phyloP scores from a whole-genome alignment of 2,888 invertebrate species.

The Ectropis crepuscularia region DNA sequence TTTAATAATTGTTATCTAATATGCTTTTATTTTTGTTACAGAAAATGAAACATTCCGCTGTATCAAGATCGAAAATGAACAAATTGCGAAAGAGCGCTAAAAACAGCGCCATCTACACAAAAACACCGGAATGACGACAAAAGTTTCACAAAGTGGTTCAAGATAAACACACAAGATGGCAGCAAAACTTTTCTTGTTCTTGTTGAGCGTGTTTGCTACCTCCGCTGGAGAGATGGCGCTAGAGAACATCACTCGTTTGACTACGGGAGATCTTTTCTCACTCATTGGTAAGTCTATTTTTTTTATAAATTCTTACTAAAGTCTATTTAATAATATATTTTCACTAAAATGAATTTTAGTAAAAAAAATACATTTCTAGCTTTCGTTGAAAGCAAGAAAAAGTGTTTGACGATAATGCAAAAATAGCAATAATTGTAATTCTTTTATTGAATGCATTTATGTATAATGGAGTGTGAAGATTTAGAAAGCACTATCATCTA shows the following conservation, averaged over 20 bases:
- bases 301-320: neutral
- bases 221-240: conserved; percentile 70
- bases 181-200: conserved; percentile 54
- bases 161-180: conserved; percentile 60
- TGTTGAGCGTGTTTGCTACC: conserved; percentile 50
- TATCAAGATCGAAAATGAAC: conserved; percentile 42
- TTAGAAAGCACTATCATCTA: no score
- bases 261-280: conserved; percentile 86
- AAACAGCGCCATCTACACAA: conserved; percentile 52
- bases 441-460: no score
- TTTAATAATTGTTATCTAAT: conserved; percentile 2
- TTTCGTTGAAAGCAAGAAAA: no score
- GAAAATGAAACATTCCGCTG: conserved; percentile 45
- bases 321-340: no score
- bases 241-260: conserved; percentile 83
- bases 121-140: conserved; percentile 50
- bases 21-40: conserved; percentile 41
- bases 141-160: conserved; percentile 41
- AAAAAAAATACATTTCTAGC: no score
- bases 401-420: no score
- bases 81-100: conserved; percentile 23
- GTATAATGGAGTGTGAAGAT: no score
- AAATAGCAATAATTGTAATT: no score
- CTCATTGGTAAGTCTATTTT: conserved; percentile 73
- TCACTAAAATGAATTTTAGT: no score